These are phyloP conservation scores for Florisuga fusca DNA, from an alignment of 2,797 vertebrate species.

Conservation along the genomic window DNA sequence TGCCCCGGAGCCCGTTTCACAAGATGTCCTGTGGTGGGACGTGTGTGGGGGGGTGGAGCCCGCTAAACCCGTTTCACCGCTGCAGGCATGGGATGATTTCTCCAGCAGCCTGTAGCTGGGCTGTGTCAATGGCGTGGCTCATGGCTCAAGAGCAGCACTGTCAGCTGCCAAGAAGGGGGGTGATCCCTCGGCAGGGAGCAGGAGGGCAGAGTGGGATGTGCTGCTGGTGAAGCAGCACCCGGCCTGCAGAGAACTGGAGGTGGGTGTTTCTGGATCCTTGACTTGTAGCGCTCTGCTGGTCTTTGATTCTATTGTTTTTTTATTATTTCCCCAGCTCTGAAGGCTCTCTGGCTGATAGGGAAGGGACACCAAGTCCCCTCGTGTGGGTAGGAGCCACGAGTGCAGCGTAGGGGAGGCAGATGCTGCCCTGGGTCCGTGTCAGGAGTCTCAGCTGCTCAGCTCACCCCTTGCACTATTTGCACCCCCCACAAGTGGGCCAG, in stretches of 20 bases:
- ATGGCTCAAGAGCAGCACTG: background rate
- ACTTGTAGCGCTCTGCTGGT: background rate
- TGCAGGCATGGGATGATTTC: background rate
- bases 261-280: background rate
- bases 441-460: background rate
- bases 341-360: background rate
- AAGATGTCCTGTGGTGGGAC: background rate
- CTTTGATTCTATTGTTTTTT: background rate
- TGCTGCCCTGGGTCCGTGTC: fast-evolving
- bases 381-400: background rate
- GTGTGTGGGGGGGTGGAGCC: background rate
- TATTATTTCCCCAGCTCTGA: background rate
- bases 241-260: background rate
- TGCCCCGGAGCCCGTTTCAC: background rate
- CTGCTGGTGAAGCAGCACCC: background rate
- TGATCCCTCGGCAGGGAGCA: background rate
- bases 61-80: background rate
- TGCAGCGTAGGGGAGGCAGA: background rate
- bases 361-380: background rate
- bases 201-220: background rate
- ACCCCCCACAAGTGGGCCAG: background rate
- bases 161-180: background rate
- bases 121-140: background rate
- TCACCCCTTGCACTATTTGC: background rate
- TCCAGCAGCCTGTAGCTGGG: background rate